Evolutionary conservation across 2,888 invertebrate genomes (phyloP).

Genomic region (Habroteleia sp.): DNA sequence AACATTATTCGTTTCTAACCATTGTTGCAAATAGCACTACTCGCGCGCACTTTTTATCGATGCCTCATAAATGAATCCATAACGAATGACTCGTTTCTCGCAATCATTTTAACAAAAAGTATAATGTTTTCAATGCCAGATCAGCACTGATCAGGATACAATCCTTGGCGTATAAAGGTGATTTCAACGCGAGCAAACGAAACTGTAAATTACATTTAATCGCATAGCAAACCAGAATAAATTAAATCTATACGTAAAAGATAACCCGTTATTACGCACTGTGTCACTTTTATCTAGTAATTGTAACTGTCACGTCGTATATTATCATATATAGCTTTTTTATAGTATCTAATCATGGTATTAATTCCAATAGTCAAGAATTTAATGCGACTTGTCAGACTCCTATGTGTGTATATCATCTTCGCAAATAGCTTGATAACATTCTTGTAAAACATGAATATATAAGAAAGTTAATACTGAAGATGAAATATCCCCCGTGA

Average conservation of each 20-base stretch:
- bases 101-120: too few species aligned
- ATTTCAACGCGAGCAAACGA: slow-evolving; percentile 69
- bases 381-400: too few species aligned
- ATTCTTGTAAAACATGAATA: too few species aligned
- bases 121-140: slow-evolving; percentile 13
- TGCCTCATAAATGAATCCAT: too few species aligned
- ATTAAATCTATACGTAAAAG: slow-evolving; percentile 73
- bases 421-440: too few species aligned
- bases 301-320: slow-evolving; percentile 54
- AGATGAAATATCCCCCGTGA: too few species aligned
- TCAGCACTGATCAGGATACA: slow-evolving; percentile 24
- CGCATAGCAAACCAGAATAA: slow-evolving; percentile 73
- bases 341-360: too few species aligned
- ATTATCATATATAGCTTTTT: too few species aligned
- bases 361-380: too few species aligned
- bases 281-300: slow-evolving; percentile 69
- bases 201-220: slow-evolving; percentile 74
- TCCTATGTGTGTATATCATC: too few species aligned
- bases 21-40: slow-evolving; percentile 3
- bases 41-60: neutral
- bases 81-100: too few species aligned
- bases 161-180: slow-evolving; percentile 65
- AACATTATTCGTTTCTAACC: slow-evolving; percentile 20
- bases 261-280: slow-evolving; percentile 76
- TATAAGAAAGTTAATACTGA: too few species aligned